Evolutionary conservation across 2,888 invertebrate genomes (phyloP), one percentile per base, ranked within the genome.

Genomic region (Cremastinae sp.): DNA sequence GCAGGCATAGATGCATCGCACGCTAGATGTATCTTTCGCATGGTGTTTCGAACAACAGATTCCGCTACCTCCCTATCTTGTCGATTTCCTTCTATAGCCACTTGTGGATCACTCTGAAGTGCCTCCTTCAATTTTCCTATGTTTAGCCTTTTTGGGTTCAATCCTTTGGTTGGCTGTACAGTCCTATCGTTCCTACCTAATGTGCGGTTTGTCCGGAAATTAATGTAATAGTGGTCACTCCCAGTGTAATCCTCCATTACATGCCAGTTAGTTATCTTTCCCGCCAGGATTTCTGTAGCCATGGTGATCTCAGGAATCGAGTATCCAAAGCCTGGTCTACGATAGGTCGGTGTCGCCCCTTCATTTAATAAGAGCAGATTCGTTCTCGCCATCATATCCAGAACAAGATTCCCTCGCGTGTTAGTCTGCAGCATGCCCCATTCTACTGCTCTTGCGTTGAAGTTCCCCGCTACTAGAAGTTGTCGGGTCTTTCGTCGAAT

Each of bases 381-480:
- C 12, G 36, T 14, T 36, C 64, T 64, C 1, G 64, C 64, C 8
- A 14, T 14, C 47, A 64, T 49, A 10, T 64, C 51, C n/a, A 49
- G 34, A 2, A 64, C 9, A 7, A 22, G 28, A 1, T 49, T 64
- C 5, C 47, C 64, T 20, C 64, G 20, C 12, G 3, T 22, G 51
- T 49, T 10, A 5, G 10, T 0, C 4, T n/a, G n/a, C 0, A 8
- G 16, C 53, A 36, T 51, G 0, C 65, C 65, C 51, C 65, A 65
- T 10, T 65, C 49, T 7, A 34, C 14, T 9, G 51, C 16, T 14
- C 34, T 65, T 5, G 65, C 65, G 16, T 65, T 81, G 41, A 78
- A 78, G 41, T 77, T 79, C 0, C 74, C 78, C 0, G 65, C 74
- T n/a, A 71, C 69, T 12, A 79, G 12, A 3, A 74, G 38, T 9